Conservation (phyloP, 2,888 invertebrate genomes). For the Dendrolimus pini region DNA sequence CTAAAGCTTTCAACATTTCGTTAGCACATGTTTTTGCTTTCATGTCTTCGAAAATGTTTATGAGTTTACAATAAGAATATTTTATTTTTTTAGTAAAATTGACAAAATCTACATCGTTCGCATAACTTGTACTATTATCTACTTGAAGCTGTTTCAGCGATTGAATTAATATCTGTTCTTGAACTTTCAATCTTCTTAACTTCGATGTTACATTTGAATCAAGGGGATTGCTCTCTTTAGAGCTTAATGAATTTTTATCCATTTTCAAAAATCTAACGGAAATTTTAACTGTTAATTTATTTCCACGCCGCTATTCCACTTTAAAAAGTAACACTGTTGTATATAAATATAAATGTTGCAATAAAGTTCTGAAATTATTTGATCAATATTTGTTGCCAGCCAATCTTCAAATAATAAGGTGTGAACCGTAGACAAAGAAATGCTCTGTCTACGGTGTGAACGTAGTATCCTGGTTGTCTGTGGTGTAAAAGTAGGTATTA, state of each 20-base stretch:
- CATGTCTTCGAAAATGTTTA: constrained; percentile 45
- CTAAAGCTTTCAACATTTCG: constrained; percentile 31
- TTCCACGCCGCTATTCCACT: no score
- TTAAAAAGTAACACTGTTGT: no score
- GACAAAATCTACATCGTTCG: constrained; percentile 19
- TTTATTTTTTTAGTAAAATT: constrained; percentile 26
- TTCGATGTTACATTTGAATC: constrained; percentile 27
- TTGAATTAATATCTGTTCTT: constrained; percentile 46
- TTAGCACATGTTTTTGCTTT: constrained; percentile 32
- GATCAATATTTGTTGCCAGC: neutral
- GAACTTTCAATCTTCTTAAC: constrained; percentile 53
- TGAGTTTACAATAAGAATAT: constrained; percentile 27
- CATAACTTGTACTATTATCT: neutral
- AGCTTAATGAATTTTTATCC: neutral
- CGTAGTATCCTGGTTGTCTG: no score
- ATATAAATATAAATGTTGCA: no score
- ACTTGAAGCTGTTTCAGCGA: constrained; percentile 13
- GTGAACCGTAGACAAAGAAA: no score
- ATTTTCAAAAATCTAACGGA: neutral
- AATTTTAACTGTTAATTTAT: neutral
- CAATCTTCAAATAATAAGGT: neutral
- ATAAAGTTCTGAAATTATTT: neutral
- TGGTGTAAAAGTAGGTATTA: no score
- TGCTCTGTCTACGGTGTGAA: no score
- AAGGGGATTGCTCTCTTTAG: constrained; percentile 4